phyloP scores from a whole-genome alignment of 2,113 vertebrate species.

The Indri indri region DNA sequence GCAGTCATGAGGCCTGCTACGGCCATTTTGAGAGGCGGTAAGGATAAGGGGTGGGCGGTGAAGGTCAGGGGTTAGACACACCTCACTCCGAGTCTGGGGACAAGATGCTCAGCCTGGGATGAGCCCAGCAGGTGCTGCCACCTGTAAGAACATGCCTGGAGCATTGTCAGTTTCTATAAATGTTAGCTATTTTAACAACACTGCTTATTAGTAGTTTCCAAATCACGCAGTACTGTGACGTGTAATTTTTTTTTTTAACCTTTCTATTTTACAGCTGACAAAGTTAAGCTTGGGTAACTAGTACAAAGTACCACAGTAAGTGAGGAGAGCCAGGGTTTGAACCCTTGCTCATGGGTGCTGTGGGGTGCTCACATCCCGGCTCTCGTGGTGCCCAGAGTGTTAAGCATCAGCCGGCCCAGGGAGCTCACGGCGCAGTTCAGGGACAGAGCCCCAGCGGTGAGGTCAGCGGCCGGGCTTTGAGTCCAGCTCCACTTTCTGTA shows the following conservation, averaged over 20 bases:
- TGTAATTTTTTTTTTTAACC: not conserved
- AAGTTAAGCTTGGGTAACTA: not conserved
- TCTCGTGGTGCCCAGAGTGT: not conserved
- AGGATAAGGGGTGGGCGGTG: not conserved
- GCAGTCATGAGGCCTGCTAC: not conserved
- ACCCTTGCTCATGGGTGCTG: not conserved
- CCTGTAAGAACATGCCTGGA: not conserved
- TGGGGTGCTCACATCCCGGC: not conserved
- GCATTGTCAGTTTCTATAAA: not conserved
- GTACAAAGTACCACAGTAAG: not conserved
- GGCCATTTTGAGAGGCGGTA: not conserved
- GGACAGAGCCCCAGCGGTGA: not conserved
- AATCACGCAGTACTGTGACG: not conserved
- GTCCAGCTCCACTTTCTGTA: not conserved
- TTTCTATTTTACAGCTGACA: not conserved
- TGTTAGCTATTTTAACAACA: not conserved
- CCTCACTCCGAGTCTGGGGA: not conserved
- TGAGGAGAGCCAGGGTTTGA: not conserved
- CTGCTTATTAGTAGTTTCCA: not conserved
- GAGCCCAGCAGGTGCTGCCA: not conserved
- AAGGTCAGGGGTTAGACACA: not conserved
- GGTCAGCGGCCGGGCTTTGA: not conserved
- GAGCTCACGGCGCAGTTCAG: rapidly evolving
- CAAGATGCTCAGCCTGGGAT: not conserved
- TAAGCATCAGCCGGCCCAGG: not conserved